Base-by-base conservation (phyloP, 2,888 invertebrate species). In the Exocentrus adspersus region DNA sequence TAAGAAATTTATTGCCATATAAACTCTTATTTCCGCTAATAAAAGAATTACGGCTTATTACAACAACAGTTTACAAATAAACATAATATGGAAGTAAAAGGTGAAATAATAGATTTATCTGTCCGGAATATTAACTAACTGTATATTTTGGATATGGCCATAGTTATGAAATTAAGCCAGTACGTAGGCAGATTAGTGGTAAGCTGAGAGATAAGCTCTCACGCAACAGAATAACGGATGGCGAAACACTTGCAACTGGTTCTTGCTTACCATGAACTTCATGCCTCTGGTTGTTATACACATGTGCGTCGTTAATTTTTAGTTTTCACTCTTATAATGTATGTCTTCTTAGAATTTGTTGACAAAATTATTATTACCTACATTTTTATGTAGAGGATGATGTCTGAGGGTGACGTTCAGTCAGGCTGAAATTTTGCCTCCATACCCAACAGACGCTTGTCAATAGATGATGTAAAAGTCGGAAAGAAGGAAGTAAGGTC, bases 181-280 rank as follows among this genome's bases (percentile, higher is more conserved):
- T 67, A 73, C 74, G 74, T 75, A 74, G 74, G 77, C 67, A 75
- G 74, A 73, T 74, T 71, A 70, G 70, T 64, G 71, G 71, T 67
- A 63, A 72, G 69, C 66, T 63, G 58, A 71, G 74, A 75, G 73
- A 75, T 75, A 75, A 76, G 72, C 71, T 64, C 70, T 66, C 72
- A 71, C 71, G 69, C 74, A 72, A 70, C 60, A 56, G 56, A 65
- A 69, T 67, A 69, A 59, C 57, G 63, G 67, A 66, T 68, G 70
- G 69, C 65, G 71, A 72, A 73, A 68, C 67, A 58, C 66, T 61
- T 60, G 42, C 62, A 73, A 76, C 76, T 72, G 73, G 76, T 75
- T 75, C 75, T 74, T 69, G 75, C 69, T 76, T 72, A 67, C 74
- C 75, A 68, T 75, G 76, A 77, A 76, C 75, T 71, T 50, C 43